These are phyloP conservation scores for Drosophila subpulchrella DNA, from an alignment of 1,140 invertebrate species.

Conservation along the genomic window DNA sequence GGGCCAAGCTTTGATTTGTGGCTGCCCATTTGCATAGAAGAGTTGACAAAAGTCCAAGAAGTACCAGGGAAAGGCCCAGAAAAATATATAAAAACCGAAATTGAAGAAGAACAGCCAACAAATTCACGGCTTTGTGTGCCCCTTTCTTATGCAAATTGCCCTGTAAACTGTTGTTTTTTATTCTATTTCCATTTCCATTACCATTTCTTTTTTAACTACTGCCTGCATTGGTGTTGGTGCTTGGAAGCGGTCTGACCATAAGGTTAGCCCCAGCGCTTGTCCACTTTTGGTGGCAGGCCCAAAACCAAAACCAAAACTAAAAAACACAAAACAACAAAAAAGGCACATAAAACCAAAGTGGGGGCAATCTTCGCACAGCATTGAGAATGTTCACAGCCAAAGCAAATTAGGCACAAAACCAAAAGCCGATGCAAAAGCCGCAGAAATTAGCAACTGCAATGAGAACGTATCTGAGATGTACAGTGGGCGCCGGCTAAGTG, in stretches of 20 bases:
- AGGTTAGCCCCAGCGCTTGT: slow-evolving; percentile 27
- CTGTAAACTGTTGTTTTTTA: slow-evolving; percentile 40
- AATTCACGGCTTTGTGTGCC: slow-evolving; percentile 25
- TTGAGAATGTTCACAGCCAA: slow-evolving; percentile 62
- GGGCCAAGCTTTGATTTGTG: slow-evolving; percentile 55
- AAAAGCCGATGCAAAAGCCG: slow-evolving; percentile 64
- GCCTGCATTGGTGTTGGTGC: not conserved
- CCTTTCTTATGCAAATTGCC: slow-evolving; percentile 57
- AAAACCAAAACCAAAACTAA: slow-evolving; percentile 3
- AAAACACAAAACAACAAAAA: slow-evolving; percentile 1
- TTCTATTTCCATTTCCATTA: slow-evolving; percentile 18
- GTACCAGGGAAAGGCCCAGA: slow-evolving; percentile 19
- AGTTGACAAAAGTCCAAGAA: slow-evolving; percentile 39
- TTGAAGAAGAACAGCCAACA: slow-evolving; percentile 35
- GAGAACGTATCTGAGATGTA: slow-evolving; percentile 54
- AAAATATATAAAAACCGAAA: slow-evolving; percentile 4
- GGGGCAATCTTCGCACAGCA: slow-evolving; percentile 49
- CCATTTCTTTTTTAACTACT: slow-evolving; percentile 17
- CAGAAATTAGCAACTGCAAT: slow-evolving; percentile 66
- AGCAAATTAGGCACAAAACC: slow-evolving; percentile 73
- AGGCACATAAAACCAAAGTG: slow-evolving; percentile 10
- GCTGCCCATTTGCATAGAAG: slow-evolving; percentile 45
- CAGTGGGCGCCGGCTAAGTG: slow-evolving; percentile 27
- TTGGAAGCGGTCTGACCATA: slow-evolving; percentile 21
- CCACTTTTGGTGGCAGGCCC: slow-evolving; percentile 18